phyloP scores from a whole-genome alignment of 2,113 vertebrate species.

The Nibea coibor region DNA sequence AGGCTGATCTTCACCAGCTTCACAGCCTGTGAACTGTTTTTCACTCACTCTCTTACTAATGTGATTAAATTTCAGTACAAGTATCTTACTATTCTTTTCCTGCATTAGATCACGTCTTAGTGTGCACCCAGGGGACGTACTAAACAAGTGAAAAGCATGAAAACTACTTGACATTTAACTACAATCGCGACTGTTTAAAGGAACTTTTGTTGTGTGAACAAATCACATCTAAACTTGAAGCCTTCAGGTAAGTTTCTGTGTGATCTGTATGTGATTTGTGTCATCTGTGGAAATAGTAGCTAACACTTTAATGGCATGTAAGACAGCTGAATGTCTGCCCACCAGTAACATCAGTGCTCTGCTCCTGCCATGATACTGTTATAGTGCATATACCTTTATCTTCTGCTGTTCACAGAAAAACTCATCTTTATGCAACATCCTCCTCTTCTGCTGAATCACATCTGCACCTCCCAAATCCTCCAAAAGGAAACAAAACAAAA shows the following conservation, averaged over 20 bases:
- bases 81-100: not conserved
- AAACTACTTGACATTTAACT: constrained; percentile 12
- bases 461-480: not conserved
- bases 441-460: not conserved
- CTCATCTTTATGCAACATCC: constrained; percentile 6
- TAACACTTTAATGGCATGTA: not conserved
- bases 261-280: not conserved
- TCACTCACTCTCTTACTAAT: not conserved
- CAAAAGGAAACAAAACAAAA: too few relatives aligned
- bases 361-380: not conserved
- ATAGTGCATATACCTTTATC: not conserved
- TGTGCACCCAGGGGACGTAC: not conserved
- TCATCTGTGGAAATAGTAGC: not conserved
- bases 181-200: not conserved
- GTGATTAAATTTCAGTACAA: not conserved
- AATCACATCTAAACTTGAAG: not conserved
- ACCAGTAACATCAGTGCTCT: not conserved
- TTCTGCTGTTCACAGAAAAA: not conserved
- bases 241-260: not conserved
- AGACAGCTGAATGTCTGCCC: not conserved
- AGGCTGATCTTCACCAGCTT: constrained; percentile 34
- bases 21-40: constrained; percentile 10
- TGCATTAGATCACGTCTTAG: not conserved
- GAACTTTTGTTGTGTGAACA: not conserved
- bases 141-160: constrained; percentile 7